Conservation (phyloP, 2,113 vertebrate genomes). For the Corapipo altera region DNA sequence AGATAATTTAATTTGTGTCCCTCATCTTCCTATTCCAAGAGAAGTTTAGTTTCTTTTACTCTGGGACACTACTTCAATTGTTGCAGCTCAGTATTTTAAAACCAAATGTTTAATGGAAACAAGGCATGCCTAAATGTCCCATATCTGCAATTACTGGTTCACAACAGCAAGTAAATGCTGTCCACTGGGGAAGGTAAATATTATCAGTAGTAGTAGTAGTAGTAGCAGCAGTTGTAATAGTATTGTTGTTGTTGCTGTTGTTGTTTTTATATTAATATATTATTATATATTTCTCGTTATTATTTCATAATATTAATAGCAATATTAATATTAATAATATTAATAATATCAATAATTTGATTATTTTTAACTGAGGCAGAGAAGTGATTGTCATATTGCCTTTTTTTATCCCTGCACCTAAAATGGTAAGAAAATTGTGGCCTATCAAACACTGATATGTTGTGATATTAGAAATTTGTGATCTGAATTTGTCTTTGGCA, state of each 20-base stretch:
- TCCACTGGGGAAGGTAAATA: not conserved
- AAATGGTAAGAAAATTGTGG: not conserved
- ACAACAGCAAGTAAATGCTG: not conserved
- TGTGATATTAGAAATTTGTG: not conserved
- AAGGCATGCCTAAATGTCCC: too few relatives aligned
- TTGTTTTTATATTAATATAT: not conserved
- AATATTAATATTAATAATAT: too few relatives aligned
- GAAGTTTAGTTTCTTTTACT: not conserved
- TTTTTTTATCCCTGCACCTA: not conserved
- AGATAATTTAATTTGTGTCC: not conserved
- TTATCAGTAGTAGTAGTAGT: accelerated
- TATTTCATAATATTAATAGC: not conserved
- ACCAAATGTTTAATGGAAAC: not conserved
- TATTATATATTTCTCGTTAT: not conserved
- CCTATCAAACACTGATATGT: not conserved
- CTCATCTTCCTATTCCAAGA: not conserved
- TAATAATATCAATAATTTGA: not conserved
- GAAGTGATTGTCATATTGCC: not conserved
- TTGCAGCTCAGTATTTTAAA: not conserved
- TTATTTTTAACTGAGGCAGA: not conserved
- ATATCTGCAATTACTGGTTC: not conserved
- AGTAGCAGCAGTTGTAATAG: too few relatives aligned
- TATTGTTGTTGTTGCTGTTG: not conserved
- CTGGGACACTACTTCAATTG: not conserved
- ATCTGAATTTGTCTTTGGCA: not conserved